Base-by-base conservation (phyloP, 2,797 vertebrate species). In the Rousettus madagascariensis region DNA sequence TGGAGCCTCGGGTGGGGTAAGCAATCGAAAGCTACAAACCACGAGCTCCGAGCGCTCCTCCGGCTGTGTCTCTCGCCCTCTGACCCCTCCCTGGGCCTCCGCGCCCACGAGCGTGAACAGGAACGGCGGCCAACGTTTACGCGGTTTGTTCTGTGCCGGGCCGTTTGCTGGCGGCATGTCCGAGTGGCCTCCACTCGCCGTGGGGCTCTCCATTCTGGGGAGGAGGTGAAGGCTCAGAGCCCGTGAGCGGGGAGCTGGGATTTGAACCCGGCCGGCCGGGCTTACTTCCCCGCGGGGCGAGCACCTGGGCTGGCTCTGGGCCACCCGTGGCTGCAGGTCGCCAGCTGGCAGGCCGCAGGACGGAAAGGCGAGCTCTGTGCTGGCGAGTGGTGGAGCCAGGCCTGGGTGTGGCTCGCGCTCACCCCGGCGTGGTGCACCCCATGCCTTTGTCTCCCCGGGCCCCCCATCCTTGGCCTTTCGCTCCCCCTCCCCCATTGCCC, bases 401-500 rank as follows among this genome's bases (percentile, higher is more conserved):
- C 77, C 82, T 6, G 0, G 30, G 43, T 30, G 28, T 28, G 55
- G n/a, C 68, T 46, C 15, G 7, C 49, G 43, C 87, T 41, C 17
- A 8, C 51, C 38, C 36, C 20, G 4, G 69, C 83, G 33, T 15
- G 3, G 1, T 5, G 17, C 6, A 26, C 74, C 85, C 6, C 26
- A 77, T 7, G 0, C 30, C n/a, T 19, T 57, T 33, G 26, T 16
- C 1, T 0, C 24, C 68, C 12, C 3, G 20, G 36, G 6, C 38
- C 38, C 49, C 17, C 66, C 53, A 91, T 85, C 93, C 87, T 9
- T 41, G 80, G 68, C 38, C 51, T 51, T 41, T 96, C 49, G 9
- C 55, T 61, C 20, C 90, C 96, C 85, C 89, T 96, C 89, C 97
- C 96, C 97, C 86, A 75, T 97, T 97, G 96, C 98, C 97, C 96